phyloP scores from a whole-genome alignment of 2,888 invertebrate genomes.

The Pterobdella sp. region DNA sequence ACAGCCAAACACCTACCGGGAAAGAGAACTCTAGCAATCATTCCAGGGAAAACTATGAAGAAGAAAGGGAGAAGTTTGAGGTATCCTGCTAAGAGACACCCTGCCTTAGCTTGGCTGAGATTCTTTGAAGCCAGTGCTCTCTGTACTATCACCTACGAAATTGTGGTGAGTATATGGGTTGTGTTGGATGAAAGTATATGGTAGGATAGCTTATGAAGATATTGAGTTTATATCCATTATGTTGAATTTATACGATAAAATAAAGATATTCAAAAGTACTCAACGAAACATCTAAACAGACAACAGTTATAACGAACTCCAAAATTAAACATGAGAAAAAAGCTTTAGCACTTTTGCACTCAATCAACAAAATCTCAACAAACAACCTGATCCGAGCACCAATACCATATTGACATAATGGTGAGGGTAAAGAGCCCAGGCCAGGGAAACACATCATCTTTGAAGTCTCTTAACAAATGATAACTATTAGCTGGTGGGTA shows the following conservation, averaged over 20 bases:
- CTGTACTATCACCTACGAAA: slow-evolving; percentile 55
- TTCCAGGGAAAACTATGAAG: slow-evolving; percentile 53
- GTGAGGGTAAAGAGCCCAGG: slow-evolving; percentile 40
- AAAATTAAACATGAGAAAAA: no score
- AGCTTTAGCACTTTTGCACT: no score
- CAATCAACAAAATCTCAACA: slow-evolving; percentile 11
- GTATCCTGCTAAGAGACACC: slow-evolving; percentile 53
- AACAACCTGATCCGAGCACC: slow-evolving; percentile 39
- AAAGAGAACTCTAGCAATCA: slow-evolving; percentile 54
- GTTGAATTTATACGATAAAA: no score
- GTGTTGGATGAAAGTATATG: no score
- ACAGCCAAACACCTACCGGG: slow-evolving; percentile 44
- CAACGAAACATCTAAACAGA: no score
- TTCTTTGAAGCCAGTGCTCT: slow-evolving; percentile 54
- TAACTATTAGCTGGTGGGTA: slow-evolving; percentile 34
- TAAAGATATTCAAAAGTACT: no score
- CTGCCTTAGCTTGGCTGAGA: slow-evolving; percentile 54
- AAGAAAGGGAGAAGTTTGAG: slow-evolving; percentile 54
- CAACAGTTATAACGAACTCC: no score
- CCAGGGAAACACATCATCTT: slow-evolving; percentile 40
- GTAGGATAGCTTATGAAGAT: no score
- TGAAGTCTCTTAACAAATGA: slow-evolving; percentile 37
- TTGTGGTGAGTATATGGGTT: no score
- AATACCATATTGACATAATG: slow-evolving; percentile 40
- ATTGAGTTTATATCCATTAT: no score